Evolutionary conservation across 2,113 vertebrate species (phyloP).

Genomic region (Vimba vimba): DNA sequence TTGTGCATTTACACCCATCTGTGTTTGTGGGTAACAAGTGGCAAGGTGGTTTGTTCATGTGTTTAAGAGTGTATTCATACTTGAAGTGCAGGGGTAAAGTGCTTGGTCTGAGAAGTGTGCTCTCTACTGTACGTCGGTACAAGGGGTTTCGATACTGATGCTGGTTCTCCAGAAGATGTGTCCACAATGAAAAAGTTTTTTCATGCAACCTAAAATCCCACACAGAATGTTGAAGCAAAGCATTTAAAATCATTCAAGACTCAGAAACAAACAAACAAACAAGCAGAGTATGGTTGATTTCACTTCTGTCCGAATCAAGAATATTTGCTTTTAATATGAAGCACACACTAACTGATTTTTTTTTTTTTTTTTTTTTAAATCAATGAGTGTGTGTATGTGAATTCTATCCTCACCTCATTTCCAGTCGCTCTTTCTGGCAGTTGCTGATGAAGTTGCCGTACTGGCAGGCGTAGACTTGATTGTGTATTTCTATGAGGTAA

Average conservation of each 20-base stretch:
- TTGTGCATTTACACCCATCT: not conserved
- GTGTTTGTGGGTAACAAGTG: not conserved
- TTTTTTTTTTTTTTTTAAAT: not conserved
- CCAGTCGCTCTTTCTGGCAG: slow-evolving; percentile 79
- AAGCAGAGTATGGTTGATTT: not conserved
- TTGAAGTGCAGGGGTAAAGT: slow-evolving; percentile 81
- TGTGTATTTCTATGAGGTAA: slow-evolving; percentile 80
- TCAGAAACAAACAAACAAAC: not conserved
- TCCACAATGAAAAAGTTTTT: slow-evolving; percentile 83
- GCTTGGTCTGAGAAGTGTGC: slow-evolving; percentile 75
- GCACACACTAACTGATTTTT: too few relatives aligned
- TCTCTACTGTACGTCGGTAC: slow-evolving; percentile 72
- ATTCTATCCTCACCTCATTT: slow-evolving; percentile 75
- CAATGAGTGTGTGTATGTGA: not conserved
- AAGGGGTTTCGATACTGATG: slow-evolving; percentile 78
- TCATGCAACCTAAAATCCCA: slow-evolving; percentile 73
- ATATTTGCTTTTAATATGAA: not conserved
- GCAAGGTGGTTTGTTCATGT: not conserved
- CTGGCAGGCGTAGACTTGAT: slow-evolving; percentile 83
- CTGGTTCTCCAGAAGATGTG: slow-evolving; percentile 79
- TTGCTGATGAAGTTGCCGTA: slow-evolving; percentile 87
- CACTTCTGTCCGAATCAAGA: not conserved
- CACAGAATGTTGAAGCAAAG: slow-evolving; percentile 2
- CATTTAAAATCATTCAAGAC: not conserved
- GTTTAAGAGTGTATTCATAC: slow-evolving; percentile 62